Evolutionary conservation across 1,140 invertebrate species (phyloP).

Genomic region (Papilio polyxenes): DNA sequence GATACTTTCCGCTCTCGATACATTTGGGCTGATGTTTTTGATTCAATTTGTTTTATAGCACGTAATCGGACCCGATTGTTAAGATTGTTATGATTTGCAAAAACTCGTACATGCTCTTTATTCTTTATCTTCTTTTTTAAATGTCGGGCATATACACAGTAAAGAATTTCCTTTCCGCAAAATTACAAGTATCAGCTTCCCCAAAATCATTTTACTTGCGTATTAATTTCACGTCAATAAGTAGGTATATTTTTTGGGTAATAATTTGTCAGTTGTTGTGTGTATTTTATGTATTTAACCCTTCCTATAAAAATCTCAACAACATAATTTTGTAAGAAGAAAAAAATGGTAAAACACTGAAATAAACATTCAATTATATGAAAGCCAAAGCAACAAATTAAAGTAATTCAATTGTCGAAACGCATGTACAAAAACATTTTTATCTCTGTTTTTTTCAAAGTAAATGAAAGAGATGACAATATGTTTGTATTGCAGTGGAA

Average conservation of each 20-base stretch:
- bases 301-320: no score
- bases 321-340: not conserved
- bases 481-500: not conserved
- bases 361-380: not conserved
- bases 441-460: not conserved
- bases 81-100: conserved; percentile 11
- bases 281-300: not conserved
- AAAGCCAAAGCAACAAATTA: not conserved
- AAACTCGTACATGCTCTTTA: not conserved
- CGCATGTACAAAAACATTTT: not conserved
- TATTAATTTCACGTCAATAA: not conserved
- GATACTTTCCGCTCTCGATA: conserved; percentile 46
- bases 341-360: not conserved
- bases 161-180: not conserved
- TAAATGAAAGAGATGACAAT: not conserved
- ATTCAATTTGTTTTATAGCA: conserved; percentile 40
- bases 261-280: not conserved
- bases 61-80: not conserved
- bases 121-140: not conserved
- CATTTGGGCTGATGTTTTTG: conserved; percentile 33
- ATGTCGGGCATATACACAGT: not conserved
- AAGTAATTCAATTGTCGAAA: no score
- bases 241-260: not conserved
- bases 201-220: not conserved
- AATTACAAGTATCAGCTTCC: not conserved